Percentiles rank a stretch among this genome's conserved stretches.
phyloP scores from a whole-genome alignment of 1,140 invertebrate species.

The Chironomus striatipennis region DNA sequence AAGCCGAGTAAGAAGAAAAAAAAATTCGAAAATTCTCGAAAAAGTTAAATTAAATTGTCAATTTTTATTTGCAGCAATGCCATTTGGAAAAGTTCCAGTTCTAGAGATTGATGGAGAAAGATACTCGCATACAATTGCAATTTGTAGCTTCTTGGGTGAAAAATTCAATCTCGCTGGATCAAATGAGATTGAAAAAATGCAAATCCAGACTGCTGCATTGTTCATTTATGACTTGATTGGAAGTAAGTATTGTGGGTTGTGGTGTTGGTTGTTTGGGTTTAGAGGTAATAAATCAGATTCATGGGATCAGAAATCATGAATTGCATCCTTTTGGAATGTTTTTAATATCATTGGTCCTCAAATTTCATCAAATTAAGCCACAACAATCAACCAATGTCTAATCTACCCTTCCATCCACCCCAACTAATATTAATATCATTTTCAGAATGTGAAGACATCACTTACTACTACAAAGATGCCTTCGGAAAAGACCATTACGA shows the following conservation, averaged over 20 bases:
- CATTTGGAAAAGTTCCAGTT: neutral
- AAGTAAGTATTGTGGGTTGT: neutral
- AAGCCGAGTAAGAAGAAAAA: slow-evolving; percentile 40
- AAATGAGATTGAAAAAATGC: neutral
- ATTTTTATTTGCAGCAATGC: neutral
- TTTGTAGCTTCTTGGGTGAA: neutral
- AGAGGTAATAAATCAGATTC: too few relatives aligned
- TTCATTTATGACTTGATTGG: slow-evolving; percentile 28
- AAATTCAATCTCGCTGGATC: neutral
- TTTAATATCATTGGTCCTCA: too few relatives aligned
- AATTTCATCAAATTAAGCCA: too few relatives aligned
- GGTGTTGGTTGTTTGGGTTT: neutral
- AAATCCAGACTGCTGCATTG: neutral
- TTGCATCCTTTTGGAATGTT: too few relatives aligned
- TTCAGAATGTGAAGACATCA: slow-evolving; percentile 42
- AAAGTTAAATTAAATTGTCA: neutral
- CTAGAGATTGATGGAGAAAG: neutral
- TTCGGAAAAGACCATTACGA: slow-evolving; percentile 41
- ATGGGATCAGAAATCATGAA: too few relatives aligned
- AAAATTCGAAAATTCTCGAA: neutral
- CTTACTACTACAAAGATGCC: slow-evolving; percentile 42
- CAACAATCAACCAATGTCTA: neutral
- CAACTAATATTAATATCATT: neutral
- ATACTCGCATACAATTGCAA: neutral
- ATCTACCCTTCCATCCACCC: neutral